These are phyloP conservation scores for Calliphora vicina DNA, from an alignment of 1,140 invertebrate species.

Conservation along the genomic window DNA sequence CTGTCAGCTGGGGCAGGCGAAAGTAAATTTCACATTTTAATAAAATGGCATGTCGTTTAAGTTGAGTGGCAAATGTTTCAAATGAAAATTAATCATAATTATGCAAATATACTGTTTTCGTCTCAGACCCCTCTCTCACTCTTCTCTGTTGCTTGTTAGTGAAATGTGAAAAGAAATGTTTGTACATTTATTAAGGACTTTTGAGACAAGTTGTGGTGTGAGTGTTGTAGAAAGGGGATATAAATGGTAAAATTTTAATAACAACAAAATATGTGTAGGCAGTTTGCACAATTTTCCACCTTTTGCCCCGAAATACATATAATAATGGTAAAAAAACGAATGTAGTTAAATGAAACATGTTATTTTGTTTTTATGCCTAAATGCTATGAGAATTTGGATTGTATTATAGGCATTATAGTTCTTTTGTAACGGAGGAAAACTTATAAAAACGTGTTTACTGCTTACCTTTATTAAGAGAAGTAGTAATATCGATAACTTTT, in stretches of 20 bases:
- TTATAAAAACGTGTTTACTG: no score
- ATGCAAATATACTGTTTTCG: neutral
- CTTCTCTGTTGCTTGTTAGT: no score
- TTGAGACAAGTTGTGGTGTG: no score
- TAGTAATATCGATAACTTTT: no score
- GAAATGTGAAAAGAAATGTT: neutral
- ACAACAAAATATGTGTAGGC: conserved; percentile 27
- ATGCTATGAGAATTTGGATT: neutral
- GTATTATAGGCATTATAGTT: neutral
- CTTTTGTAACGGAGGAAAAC: neutral
- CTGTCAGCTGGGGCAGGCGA: neutral
- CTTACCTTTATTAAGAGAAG: no score
- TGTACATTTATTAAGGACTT: neutral
- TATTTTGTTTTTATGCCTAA: neutral
- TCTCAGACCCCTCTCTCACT: neutral
- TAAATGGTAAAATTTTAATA: neutral
- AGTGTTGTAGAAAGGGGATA: no score
- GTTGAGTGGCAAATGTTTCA: conserved; percentile 29
- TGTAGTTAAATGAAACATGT: conserved; percentile 15
- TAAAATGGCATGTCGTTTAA: conserved; percentile 16
- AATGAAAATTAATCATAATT: conserved; percentile 32
- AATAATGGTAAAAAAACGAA: neutral
- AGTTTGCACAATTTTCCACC: conserved; percentile 34
- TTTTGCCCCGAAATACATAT: neutral
- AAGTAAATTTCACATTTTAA: neutral